Conservation (phyloP, 2,888 invertebrate species). For the Acanthosepion lycidas region DNA sequence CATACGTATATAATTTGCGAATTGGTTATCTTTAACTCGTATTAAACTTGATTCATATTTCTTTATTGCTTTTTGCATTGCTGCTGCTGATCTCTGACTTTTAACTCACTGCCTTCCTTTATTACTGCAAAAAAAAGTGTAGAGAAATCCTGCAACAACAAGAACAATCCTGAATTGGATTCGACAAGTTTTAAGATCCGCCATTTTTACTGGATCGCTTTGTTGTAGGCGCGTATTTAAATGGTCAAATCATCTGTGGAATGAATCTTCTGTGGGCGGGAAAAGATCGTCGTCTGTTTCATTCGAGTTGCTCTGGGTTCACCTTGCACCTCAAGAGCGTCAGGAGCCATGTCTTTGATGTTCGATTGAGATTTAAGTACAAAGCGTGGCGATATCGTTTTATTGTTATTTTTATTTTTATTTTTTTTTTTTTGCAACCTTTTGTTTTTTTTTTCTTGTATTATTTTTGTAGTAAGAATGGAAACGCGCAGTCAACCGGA, state of each 20-base stretch:
- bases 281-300: not conserved
- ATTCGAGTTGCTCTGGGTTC: not conserved
- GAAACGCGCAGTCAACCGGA: not conserved
- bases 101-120: not conserved
- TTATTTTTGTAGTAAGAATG: no score
- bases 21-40: not conserved
- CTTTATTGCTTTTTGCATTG: not conserved
- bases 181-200: not conserved
- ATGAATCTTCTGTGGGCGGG: not conserved
- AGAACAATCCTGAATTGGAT: slow-evolving; percentile 1
- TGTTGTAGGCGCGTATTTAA: not conserved
- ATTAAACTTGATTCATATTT: not conserved
- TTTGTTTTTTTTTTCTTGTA: no score
- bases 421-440: no score
- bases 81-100: not conserved
- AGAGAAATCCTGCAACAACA: not conserved
- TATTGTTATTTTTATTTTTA: not conserved
- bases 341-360: not conserved
- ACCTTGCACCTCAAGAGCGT: not conserved
- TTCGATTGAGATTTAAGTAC: not conserved
- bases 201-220: not conserved
- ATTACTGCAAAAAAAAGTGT: not conserved
- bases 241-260: not conserved
- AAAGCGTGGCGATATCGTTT: not conserved
- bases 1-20: not conserved